Conservation (phyloP, 2,113 vertebrate species). For the Gallinago jamesoni region DNA sequence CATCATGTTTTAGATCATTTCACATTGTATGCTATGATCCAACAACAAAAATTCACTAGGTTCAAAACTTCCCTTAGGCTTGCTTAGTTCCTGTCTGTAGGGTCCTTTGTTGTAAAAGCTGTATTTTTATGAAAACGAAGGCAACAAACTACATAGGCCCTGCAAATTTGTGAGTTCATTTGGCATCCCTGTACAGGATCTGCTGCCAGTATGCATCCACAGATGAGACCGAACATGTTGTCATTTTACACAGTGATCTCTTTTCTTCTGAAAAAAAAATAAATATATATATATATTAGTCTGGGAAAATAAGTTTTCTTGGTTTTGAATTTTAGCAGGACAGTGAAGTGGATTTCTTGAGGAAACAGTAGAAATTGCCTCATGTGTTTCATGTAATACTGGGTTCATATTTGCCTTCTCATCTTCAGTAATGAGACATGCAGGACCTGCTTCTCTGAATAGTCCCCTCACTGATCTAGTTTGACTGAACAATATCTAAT, state of each 20-base stretch:
- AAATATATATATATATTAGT: background rate
- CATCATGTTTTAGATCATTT: background rate
- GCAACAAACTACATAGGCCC: background rate
- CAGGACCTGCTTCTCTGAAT: background rate
- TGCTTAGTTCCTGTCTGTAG: background rate
- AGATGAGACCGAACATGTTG: background rate
- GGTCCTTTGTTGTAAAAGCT: background rate
- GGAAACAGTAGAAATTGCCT: background rate
- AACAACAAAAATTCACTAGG: background rate
- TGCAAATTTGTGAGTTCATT: background rate
- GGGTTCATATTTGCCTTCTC: background rate
- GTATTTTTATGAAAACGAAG: background rate
- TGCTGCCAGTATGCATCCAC: background rate
- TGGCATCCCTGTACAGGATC: background rate
- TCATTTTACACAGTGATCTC: background rate
- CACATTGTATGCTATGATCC: rapidly evolving
- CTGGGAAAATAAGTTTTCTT: background rate
- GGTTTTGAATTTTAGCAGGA: background rate
- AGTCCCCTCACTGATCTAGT: background rate
- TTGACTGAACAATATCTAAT: background rate
- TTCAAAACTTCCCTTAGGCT: background rate
- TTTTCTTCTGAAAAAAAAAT: background rate
- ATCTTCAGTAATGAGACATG: background rate
- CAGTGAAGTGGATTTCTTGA: background rate
- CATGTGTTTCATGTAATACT: background rate